phyloP scores from a whole-genome alignment of 2,113 vertebrate genomes.

The Trichomycterus rosablanca region DNA sequence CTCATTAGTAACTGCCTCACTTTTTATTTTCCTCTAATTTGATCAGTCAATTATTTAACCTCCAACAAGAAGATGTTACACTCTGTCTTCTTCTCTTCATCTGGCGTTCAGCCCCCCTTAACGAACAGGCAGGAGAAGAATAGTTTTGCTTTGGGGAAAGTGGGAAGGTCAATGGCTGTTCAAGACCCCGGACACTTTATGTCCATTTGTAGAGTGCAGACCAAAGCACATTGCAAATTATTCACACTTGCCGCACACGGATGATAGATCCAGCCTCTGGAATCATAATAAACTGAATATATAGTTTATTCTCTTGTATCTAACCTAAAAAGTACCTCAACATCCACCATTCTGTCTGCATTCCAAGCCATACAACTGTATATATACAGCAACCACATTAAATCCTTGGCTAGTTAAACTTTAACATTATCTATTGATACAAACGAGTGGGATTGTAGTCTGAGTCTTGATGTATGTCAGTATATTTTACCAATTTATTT shows the following conservation, averaged over 20 bases:
- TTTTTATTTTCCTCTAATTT: constrained; percentile 55
- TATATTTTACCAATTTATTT: too few relatives aligned
- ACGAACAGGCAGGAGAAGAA: constrained; percentile 6
- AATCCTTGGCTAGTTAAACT: too few relatives aligned
- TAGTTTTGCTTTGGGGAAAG: constrained; percentile 49
- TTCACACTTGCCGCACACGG: not conserved
- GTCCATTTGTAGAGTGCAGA: constrained; percentile 26
- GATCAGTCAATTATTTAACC: constrained; percentile 49
- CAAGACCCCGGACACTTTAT: constrained; percentile 49
- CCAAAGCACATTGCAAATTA: not conserved
- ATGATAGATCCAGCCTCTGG: not conserved
- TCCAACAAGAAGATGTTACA: constrained; percentile 44
- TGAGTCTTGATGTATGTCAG: too few relatives aligned
- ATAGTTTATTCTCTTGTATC: too few relatives aligned
- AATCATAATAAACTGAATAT: too few relatives aligned
- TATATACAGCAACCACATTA: too few relatives aligned
- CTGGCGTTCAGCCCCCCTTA: constrained; percentile 45
- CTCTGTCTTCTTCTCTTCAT: constrained; percentile 51
- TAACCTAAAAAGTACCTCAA: too few relatives aligned
- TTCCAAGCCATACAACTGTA: too few relatives aligned
- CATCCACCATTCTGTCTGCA: too few relatives aligned
- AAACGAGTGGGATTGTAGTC: too few relatives aligned
- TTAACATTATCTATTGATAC: too few relatives aligned
- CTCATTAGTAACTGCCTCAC: constrained; percentile 58
- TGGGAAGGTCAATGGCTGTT: constrained; percentile 59